A percentile compares a stretch with the other conserved stretches of the same genome.
These are phyloP conservation scores for Mesorhabditis sp. DNA, from an alignment of 2,888 invertebrate species.

Conservation along the genomic window DNA sequence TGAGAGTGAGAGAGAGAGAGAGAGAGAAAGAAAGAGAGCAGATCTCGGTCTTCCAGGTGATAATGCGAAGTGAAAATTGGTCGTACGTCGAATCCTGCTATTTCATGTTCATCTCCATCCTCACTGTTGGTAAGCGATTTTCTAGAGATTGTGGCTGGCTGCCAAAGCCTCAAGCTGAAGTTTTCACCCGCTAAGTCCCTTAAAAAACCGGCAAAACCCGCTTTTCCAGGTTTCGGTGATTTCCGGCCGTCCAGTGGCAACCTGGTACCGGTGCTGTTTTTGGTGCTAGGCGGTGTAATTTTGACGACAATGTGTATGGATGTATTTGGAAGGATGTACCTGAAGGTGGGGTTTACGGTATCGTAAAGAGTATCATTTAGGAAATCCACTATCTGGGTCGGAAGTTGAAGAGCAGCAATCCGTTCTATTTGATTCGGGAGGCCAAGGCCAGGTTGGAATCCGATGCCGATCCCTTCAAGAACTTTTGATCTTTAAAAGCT, in stretches of 20 bases:
- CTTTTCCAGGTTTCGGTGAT: slow-evolving; percentile 51
- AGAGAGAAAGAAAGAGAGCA: too few relatives aligned
- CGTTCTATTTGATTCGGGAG: slow-evolving; percentile 54
- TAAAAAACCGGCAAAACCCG: too few relatives aligned
- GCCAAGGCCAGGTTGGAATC: slow-evolving; percentile 49
- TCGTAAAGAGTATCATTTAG: slow-evolving; percentile 14
- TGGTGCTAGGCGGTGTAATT: slow-evolving; percentile 50
- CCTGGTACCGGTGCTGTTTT: slow-evolving; percentile 26
- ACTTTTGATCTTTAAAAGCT: not conserved
- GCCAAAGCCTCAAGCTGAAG: too few relatives aligned
- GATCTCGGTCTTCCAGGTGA: not conserved
- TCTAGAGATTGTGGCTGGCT: too few relatives aligned
- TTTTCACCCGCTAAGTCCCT: too few relatives aligned
- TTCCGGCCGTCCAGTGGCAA: slow-evolving; percentile 50
- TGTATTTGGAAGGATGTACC: slow-evolving; percentile 56
- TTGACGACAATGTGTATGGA: slow-evolving; percentile 57
- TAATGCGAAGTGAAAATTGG: slow-evolving; percentile 38
- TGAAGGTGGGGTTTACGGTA: slow-evolving; percentile 19
- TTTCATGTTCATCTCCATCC: slow-evolving; percentile 54
- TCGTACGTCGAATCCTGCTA: slow-evolving; percentile 51
- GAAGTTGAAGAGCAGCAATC: slow-evolving; percentile 54
- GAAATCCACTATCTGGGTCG: slow-evolving; percentile 57
- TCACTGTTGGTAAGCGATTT: slow-evolving; percentile 49
- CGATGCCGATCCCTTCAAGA: not conserved
- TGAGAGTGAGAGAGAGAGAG: slow-evolving; percentile 8